phyloP scores from a whole-genome alignment of 2,113 vertebrate species.

The Panthera leo region DNA sequence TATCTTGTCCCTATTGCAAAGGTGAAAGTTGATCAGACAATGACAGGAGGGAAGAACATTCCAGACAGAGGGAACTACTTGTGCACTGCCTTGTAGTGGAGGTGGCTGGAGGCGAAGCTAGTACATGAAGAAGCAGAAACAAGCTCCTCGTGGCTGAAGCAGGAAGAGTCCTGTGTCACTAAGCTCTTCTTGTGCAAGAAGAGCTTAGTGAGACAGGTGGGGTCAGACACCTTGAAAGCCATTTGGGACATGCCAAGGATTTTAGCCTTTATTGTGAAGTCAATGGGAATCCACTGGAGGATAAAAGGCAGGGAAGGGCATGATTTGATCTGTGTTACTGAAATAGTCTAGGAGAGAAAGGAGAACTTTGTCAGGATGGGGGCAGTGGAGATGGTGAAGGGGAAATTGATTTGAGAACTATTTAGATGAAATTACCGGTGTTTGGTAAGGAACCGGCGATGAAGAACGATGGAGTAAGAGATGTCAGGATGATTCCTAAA shows the following conservation, averaged over 20 bases:
- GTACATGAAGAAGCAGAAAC: background rate
- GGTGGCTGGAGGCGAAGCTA: accelerated
- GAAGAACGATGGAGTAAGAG: background rate
- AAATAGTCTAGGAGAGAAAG: background rate
- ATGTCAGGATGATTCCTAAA: background rate
- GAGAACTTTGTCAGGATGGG: background rate
- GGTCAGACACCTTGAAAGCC: background rate
- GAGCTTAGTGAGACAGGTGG: background rate
- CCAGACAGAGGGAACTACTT: background rate
- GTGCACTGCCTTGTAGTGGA: background rate
- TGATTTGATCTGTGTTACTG: background rate
- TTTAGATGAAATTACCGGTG: background rate
- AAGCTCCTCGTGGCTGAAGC: background rate
- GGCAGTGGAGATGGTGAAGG: background rate
- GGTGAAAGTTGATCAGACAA: background rate
- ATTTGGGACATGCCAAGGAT: background rate
- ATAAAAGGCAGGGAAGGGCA: background rate
- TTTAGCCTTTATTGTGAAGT: background rate
- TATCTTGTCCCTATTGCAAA: background rate
- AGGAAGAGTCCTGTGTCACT: background rate
- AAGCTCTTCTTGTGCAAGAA: background rate
- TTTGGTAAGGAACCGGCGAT: background rate
- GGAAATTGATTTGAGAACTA: background rate
- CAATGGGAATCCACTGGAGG: background rate
- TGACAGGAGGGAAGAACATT: background rate